Base-by-base conservation (phyloP, 1,140 invertebrate genomes). In the Rhopalosiphum padi region DNA sequence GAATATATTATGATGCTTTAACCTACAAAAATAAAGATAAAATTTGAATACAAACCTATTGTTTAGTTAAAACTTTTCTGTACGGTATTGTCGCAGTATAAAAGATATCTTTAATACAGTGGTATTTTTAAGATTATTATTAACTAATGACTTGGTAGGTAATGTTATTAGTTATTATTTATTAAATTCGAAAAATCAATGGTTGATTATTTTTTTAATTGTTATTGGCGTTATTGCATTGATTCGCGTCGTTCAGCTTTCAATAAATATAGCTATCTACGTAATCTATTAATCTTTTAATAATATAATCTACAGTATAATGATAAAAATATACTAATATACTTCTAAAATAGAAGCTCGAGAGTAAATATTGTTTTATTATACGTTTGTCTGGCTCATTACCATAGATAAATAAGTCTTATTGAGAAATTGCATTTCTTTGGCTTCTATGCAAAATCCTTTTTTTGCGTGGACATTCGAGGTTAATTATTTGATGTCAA, bases 301-400 rank as follows among this genome's bases (percentile, higher is more conserved):
- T 77, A 30, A 77, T n/a, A 18, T n/a, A n/a, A 77, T 77, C 9
- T 85, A 43, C 23, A 85, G 30, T 35, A 85, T 85, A 85, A 43
- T 43, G 22, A 0, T 41, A 43, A 25, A 85, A 41, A 85, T 25
- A 41, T 43, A 85, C 37, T 85, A 3, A 3, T 25, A 30, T 87
- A 46, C 46, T 87, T 48, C 30, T 43, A 30, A 87, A 46, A 48
- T 87, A 43, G 25, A 46, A 48, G 30, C 23, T 86, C 18, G 15
- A 46, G 43, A 86, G 43, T 87, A 87, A 87, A 48, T 87, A 87
- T 35, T 51, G 21, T 87, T 85, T 48, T 87, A 48, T 87, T 87
- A 8, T 48, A 21, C 30, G 25, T n/a, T 87, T 87, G 30, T 48
- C 18, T 87, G 86, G 86, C 86, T 48, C 18, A 35, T 87, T 23